A percentile compares a stretch with the other conserved stretches of the same genome.
Evolutionary conservation across 2,113 vertebrate genomes (phyloP).

Genomic region (Oophaga pumilio): DNA sequence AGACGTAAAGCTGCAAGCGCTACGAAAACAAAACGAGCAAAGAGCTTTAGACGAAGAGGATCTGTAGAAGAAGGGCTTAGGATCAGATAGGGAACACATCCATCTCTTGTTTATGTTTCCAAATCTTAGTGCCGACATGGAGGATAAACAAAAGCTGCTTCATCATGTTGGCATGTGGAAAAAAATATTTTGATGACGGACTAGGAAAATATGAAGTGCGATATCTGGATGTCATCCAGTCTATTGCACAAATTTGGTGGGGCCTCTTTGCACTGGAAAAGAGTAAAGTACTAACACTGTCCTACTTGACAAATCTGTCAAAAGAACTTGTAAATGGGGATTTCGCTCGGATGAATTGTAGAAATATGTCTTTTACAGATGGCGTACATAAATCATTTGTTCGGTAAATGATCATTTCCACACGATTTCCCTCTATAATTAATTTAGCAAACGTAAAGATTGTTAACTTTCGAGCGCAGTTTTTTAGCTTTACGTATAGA

Average conservation of each 20-base stretch:
- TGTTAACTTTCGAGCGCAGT: neutral
- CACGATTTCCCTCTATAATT: neutral
- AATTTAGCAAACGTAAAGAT: neutral
- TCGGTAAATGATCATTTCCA: conserved; percentile 16
- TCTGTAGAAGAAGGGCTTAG: neutral
- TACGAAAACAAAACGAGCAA: neutral
- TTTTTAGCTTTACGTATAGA: neutral
- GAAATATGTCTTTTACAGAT: neutral
- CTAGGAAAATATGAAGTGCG: conserved; percentile 68
- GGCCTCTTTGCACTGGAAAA: conserved; percentile 58
- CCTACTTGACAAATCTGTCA: conserved; percentile 19
- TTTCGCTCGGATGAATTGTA: neutral
- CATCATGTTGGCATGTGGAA: conserved; percentile 57
- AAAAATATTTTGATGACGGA: conserved; percentile 61
- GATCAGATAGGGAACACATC: conserved; percentile 48
- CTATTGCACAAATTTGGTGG: conserved; percentile 63
- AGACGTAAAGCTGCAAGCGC: conserved; percentile 3
- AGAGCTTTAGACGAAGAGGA: conserved; percentile 20
- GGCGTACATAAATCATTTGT: conserved; percentile 10
- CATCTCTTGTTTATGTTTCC: conserved; percentile 61
- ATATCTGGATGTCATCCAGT: conserved; percentile 65
- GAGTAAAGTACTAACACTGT: conserved; percentile 31
- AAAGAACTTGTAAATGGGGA: conserved; percentile 12
- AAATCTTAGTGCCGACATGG: conserved; percentile 61
- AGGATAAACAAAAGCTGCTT: conserved; percentile 59